Conservation (phyloP, 1,140 invertebrate species). For the Meloidogyne floridensis region DNA sequence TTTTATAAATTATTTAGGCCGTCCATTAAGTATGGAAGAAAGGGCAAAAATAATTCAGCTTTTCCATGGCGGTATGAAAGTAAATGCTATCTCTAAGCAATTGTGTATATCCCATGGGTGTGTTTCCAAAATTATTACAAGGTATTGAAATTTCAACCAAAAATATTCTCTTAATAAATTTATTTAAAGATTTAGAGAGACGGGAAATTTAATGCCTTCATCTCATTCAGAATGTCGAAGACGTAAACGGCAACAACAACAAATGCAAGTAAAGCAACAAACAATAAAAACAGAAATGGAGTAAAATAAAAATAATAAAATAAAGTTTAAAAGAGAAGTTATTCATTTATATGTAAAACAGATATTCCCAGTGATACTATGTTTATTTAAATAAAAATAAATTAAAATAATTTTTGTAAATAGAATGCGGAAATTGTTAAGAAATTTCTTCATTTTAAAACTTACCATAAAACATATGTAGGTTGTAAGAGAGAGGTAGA, state of each 20-base stretch:
- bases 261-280: not conserved
- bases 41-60: slow-evolving; percentile 56
- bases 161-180: too few relatives aligned
- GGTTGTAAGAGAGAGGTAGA: too few relatives aligned
- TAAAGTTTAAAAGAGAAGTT: not conserved
- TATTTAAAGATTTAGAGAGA: slow-evolving; percentile 61
- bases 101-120: slow-evolving; percentile 65
- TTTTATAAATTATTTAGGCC: slow-evolving; percentile 25
- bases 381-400: too few relatives aligned
- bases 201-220: slow-evolving; percentile 57
- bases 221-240: slow-evolving; percentile 63
- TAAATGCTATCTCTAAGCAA: slow-evolving; percentile 63
- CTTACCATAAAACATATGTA: too few relatives aligned
- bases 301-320: not conserved
- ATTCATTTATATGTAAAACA: not conserved
- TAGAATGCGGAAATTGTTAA: too few relatives aligned
- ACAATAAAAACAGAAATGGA: slow-evolving; percentile 10
- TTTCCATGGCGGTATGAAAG: slow-evolving; percentile 64
- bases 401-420: too few relatives aligned
- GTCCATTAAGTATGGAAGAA: slow-evolving; percentile 64
- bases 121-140: slow-evolving; percentile 64
- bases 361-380: too few relatives aligned
- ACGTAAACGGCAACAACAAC: slow-evolving; percentile 44
- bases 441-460: too few relatives aligned
- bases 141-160: slow-evolving; percentile 35